Evolutionary conservation across 2,888 invertebrate species (phyloP), one percentile per base, ranked within the genome.

Genomic region (Oscheius myriophilus): DNA sequence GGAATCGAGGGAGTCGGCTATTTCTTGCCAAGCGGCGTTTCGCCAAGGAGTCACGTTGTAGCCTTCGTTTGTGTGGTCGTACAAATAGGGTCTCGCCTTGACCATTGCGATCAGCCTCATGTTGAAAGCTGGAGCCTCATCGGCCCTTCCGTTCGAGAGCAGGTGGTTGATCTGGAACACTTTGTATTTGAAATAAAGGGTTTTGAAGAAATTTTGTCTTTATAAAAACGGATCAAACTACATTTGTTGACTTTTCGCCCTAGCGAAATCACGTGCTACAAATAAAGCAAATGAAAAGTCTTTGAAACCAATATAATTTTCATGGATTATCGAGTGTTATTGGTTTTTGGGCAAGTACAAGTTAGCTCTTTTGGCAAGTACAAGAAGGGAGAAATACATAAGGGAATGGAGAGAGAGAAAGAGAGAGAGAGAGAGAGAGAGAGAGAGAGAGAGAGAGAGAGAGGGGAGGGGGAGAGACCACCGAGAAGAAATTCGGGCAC

Each of bases 111-210:
- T 76, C 39, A 76, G 76, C 23, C 76, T 54, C 67, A 77, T 71
- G 52, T 77, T 77, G 67, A 74, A 77, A 16, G 67, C 72, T 25
- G 76, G 74, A 11, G 74, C 71, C 55, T 77, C 72, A 25, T 75
- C 69, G 64, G 59, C 46, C 66, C 55, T n/a, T 39, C 49, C 46
- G 14, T 9, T 39, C 9, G 39, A 18, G 18, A 53, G 33, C 7
- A 75, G 66, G 39, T 69, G 69, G 52, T 75, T 75, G 25, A 75
- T 62, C 75, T 73, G 68, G 11, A 72, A 63, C 23, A 45, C 25
- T 26, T n/a, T n/a, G n/a, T n/a, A n/a, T n/a, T 53, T 46, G 46
- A 46, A n/a, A 18, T 46, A 21, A 46, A 6, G 3, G n/a, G n/a
- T 46, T 46, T 46, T 46, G 11, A 46, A 46, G 3, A 18, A 46